A percentile compares a stretch with the other conserved stretches of the same genome.
These are phyloP conservation scores for Chlorocebus sabaeus DNA, from an alignment of 2,113 vertebrate genomes.

Conservation along the genomic window DNA sequence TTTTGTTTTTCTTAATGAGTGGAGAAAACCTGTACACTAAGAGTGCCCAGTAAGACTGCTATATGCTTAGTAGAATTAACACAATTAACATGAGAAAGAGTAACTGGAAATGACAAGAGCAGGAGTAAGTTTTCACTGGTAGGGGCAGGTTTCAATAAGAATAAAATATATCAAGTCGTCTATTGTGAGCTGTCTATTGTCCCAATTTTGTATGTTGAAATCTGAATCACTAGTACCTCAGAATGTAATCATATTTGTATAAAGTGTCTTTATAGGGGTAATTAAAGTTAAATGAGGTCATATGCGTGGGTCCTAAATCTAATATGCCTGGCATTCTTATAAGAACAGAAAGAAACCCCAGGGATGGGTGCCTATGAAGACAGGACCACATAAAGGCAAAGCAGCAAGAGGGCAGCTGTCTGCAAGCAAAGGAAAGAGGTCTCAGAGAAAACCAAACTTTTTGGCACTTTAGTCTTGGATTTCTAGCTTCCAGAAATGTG, in stretches of 20 bases:
- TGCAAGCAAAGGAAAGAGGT: background rate
- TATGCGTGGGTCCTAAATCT: background rate
- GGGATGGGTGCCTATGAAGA: background rate
- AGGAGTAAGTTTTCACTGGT: background rate
- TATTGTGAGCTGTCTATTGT: background rate
- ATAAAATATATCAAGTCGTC: background rate
- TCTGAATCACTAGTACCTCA: background rate
- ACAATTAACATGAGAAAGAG: background rate
- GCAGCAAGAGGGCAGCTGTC: background rate
- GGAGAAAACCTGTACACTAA: background rate
- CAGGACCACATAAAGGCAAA: background rate
- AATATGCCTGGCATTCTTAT: background rate
- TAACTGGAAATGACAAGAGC: background rate
- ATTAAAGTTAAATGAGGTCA: background rate
- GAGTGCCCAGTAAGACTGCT: background rate
- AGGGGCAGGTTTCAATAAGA: background rate
- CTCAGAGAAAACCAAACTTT: background rate
- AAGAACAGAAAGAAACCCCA: background rate
- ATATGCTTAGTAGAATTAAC: background rate
- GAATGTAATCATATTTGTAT: background rate
- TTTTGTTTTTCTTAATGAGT: background rate
- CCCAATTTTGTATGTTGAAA: background rate
- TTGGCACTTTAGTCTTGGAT: background rate
- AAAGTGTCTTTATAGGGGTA: background rate
- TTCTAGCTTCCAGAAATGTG: background rate